Base-by-base conservation (phyloP, 2,113 vertebrate species). In the Corythaixoides concolor region DNA sequence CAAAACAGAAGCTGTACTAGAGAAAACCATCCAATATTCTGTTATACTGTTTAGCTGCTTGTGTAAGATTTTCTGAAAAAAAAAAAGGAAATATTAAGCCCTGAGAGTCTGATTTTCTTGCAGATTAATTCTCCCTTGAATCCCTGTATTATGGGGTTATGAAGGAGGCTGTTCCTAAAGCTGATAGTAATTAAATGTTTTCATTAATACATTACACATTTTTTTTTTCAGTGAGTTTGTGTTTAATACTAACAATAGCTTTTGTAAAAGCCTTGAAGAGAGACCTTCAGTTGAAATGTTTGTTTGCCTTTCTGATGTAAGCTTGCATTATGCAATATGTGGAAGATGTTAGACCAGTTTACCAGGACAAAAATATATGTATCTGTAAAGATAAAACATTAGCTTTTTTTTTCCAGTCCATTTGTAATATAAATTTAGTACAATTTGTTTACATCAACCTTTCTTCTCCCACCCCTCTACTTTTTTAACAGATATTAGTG, bases 391-490 rank as follows among this genome's bases (percentile, higher is more conserved):
- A 52, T 52, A 20, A 80, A 74, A 67, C 8, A 66, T 52, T 55
- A 82, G 4, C 5, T 20, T 59, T 62, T 69, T 66, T 66, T 70
- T 70, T 63, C 49, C 22, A 52, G 17, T 50, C 37, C 3, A 27
- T 75, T 66, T 62, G 11, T 88, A 79, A 53, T 33, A 39, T 32
- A 49, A 77, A 59, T 76, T 64, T 91, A 60, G 41, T 49, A 28
- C 5, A 41, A 19, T 24, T 3, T 56, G 7, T 56, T 88, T 84
- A 58, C 8, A 33, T 12, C 19, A 63, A 49, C 2, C 8, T 2
- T 11, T 33, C 12, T 7, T 47, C 3, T 7, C 26, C 12, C 6
- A 45, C 6, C 1, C 6, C 4, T 22, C 8, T 8, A 5, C 2
- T 16, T 76, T 95, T 86, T 69, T 66, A 86, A 28, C 20, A 93